Conservation (phyloP, 2,113 vertebrate species). For the Saimiri boliviensis region DNA sequence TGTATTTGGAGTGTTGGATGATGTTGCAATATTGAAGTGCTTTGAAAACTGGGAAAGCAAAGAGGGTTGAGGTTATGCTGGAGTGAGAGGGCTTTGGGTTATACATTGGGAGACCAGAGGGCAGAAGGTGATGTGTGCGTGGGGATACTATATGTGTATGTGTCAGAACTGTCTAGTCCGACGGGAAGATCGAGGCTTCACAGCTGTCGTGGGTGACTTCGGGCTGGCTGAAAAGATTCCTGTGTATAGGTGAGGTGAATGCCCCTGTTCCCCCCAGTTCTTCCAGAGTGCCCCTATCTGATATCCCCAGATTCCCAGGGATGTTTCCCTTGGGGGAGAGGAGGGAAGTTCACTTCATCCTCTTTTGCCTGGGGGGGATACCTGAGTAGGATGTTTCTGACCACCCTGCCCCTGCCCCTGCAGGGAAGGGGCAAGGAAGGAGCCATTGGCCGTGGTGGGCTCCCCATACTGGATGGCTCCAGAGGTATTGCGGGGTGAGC, state of each 20-base stretch:
- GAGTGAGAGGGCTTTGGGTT: not conserved
- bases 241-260: conserved; percentile 88
- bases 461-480: conserved; percentile 99
- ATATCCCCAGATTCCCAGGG: not conserved
- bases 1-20: not conserved
- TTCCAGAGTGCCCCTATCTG: not conserved
- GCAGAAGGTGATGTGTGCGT: not conserved
- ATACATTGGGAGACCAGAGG: not conserved
- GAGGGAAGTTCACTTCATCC: not conserved
- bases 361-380: not conserved
- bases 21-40: not conserved
- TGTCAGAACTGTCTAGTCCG: conserved; percentile 95
- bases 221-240: conserved; percentile 98
- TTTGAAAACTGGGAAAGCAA: not conserved
- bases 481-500: conserved; percentile 93
- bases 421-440: conserved; percentile 90
- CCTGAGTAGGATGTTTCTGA: conserved; percentile 57
- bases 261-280: not conserved
- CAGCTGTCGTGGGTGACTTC: conserved; percentile 95
- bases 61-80: not conserved
- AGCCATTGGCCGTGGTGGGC: conserved; percentile 93
- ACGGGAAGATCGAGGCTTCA: conserved; percentile 88
- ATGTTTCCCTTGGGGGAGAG: not conserved
- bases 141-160: conserved; percentile 18
- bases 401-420: conserved; percentile 33